These are phyloP conservation scores for Gadus chalcogrammus DNA, from an alignment of 2,113 vertebrate species.

Conservation along the genomic window DNA sequence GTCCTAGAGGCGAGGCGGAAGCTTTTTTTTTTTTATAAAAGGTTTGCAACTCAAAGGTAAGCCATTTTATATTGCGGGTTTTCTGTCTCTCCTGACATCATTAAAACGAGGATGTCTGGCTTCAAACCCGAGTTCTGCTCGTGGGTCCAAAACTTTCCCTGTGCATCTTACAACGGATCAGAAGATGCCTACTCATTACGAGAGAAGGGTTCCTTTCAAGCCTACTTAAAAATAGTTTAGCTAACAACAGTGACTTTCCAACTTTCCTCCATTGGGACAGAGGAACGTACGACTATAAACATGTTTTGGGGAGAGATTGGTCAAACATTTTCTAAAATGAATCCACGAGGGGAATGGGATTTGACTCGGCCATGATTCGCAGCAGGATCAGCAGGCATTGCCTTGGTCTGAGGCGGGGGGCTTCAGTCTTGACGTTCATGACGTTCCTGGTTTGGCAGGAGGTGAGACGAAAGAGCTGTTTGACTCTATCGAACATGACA, in stretches of 20 bases:
- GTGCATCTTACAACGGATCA: constrained; percentile 25
- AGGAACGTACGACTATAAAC: constrained; percentile 50
- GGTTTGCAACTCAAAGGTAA: no score
- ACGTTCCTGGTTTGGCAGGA: constrained; percentile 57
- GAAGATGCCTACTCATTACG: constrained; percentile 33
- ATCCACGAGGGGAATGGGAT: constrained; percentile 19
- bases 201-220: constrained; percentile 36
- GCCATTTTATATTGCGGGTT: no score
- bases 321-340: constrained; percentile 33
- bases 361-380: not conserved
- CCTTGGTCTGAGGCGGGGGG: constrained; percentile 28
- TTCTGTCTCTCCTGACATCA: no score
- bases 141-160: not conserved
- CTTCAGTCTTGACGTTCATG: constrained; percentile 48
- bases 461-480: constrained; percentile 47
- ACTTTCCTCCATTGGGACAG: no score
- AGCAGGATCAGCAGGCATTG: constrained; percentile 1
- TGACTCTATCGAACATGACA: constrained; percentile 43
- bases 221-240: constrained; percentile 26
- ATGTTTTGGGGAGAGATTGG: constrained; percentile 38
- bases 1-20: no score
- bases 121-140: no score
- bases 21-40: no score
- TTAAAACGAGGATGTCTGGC: no score
- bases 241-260: constrained; percentile 35